phyloP scores from a whole-genome alignment of 2,888 invertebrate species.

The Disparrhopalites patrizii region DNA sequence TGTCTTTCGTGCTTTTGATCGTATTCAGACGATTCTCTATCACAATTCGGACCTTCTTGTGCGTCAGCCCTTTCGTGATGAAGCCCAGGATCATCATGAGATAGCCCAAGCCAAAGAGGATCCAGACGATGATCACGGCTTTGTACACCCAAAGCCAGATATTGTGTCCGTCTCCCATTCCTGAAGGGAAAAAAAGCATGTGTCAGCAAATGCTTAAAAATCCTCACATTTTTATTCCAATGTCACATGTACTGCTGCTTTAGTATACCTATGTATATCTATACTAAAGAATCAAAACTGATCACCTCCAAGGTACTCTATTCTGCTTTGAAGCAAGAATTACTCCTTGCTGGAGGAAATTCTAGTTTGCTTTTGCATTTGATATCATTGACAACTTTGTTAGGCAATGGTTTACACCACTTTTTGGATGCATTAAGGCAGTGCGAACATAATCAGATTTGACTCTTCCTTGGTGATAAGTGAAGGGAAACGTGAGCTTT shows the following conservation, averaged over 20 bases:
- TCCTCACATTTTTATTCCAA: too few relatives aligned
- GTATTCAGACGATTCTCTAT: constrained; percentile 42
- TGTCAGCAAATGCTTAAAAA: too few relatives aligned
- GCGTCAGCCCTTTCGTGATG: constrained; percentile 67
- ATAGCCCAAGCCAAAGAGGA: constrained; percentile 86
- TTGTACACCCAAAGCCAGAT: constrained; percentile 62
- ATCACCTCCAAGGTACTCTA: too few relatives aligned
- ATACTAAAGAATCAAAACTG: not conserved
- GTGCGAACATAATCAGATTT: too few relatives aligned
- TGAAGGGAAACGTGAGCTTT: too few relatives aligned
- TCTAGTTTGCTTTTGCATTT: too few relatives aligned
- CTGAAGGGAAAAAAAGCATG: constrained; percentile 16
- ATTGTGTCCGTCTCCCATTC: constrained; percentile 46
- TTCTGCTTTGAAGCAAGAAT: too few relatives aligned
- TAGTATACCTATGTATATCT: not conserved
- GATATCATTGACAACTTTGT: too few relatives aligned
- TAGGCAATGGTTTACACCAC: too few relatives aligned
- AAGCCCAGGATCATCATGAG: constrained; percentile 84
- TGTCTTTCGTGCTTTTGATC: constrained; percentile 41
- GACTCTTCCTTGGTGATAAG: too few relatives aligned
- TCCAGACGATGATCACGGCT: constrained; percentile 78
- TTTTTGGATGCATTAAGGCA: too few relatives aligned
- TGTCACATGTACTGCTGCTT: not conserved
- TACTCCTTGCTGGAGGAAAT: too few relatives aligned
- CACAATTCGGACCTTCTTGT: constrained; percentile 44